Conservation (phyloP, 2,113 vertebrate genomes). For the Nycticryphes semicollaris region DNA sequence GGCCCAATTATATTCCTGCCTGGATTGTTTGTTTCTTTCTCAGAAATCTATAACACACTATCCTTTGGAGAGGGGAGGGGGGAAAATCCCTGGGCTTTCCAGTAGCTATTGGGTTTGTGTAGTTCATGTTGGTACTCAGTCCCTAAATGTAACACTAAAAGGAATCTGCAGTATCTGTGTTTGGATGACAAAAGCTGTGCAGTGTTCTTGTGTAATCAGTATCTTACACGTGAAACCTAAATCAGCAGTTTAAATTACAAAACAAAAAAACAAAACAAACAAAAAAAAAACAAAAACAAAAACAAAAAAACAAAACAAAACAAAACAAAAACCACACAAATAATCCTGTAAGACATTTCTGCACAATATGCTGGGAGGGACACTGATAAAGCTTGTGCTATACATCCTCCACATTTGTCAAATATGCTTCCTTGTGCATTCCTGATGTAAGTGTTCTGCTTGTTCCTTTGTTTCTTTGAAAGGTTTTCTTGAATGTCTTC, state of each 20-base stretch:
- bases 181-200: not conserved
- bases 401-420: not conserved
- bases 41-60: constrained; percentile 26
- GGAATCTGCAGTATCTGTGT: not conserved
- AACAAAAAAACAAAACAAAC: not conserved
- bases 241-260: not conserved
- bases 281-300: too few species aligned
- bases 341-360: too few species aligned
- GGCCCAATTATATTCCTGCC: constrained; percentile 6
- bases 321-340: too few species aligned
- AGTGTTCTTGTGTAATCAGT: constrained; percentile 22
- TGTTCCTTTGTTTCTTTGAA: not conserved
- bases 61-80: not conserved
- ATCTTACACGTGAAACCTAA: not conserved
- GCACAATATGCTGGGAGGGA: not conserved
- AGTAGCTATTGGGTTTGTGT: not conserved
- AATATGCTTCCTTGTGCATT: not conserved
- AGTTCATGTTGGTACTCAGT: not conserved
- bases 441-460: not conserved
- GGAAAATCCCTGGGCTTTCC: constrained; percentile 24
- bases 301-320: too few species aligned
- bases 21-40: constrained; percentile 10
- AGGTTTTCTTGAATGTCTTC: not conserved
- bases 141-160: constrained; percentile 25
- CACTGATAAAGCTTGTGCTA: not conserved